phyloP scores from a whole-genome alignment of 2,797 vertebrate species.

The Syngnathus acus region DNA sequence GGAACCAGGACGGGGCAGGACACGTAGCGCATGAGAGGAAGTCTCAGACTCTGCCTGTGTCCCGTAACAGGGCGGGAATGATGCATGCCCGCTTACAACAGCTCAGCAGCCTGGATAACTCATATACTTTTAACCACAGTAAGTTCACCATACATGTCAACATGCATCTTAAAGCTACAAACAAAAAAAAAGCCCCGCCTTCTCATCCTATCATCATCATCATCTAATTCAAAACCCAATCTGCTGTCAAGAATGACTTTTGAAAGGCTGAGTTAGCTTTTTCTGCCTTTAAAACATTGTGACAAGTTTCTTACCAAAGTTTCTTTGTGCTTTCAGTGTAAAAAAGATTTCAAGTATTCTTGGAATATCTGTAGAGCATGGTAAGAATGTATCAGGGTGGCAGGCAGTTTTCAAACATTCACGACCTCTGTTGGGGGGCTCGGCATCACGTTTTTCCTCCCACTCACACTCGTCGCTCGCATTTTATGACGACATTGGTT shows the following conservation, averaged over 20 bases:
- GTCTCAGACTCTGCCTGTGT: slow-evolving; percentile 99
- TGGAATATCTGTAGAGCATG: slow-evolving; percentile 99
- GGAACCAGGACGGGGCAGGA: slow-evolving; percentile 98
- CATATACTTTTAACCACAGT: slow-evolving; percentile 99
- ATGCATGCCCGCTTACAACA: slow-evolving; percentile 99
- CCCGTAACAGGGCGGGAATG: slow-evolving; percentile 98
- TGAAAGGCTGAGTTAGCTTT: background rate
- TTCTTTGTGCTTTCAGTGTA: slow-evolving; percentile 98
- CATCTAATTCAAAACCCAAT: slow-evolving; percentile 22
- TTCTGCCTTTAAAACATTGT: slow-evolving; percentile 24
- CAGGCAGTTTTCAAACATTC: slow-evolving; percentile 55
- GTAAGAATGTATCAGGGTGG: slow-evolving; percentile 88
- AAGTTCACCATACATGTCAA: slow-evolving; percentile 61
- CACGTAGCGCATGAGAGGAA: slow-evolving; percentile 96
- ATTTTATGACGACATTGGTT: too few species aligned
- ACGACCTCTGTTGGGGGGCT: slow-evolving; percentile 27
- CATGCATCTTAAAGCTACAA: slow-evolving; percentile 17
- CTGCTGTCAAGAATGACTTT: background rate
- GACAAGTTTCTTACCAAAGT: slow-evolving; percentile 72
- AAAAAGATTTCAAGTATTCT: slow-evolving; percentile 99
- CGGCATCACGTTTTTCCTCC: background rate
- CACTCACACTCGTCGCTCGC: too few species aligned
- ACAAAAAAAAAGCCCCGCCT: slow-evolving; percentile 3
- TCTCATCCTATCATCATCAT: slow-evolving; percentile 30
- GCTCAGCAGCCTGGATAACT: slow-evolving; percentile 99